Base-by-base conservation (phyloP, 64 coral and sea anemone species). In the Platygyra sinensis region DNA sequence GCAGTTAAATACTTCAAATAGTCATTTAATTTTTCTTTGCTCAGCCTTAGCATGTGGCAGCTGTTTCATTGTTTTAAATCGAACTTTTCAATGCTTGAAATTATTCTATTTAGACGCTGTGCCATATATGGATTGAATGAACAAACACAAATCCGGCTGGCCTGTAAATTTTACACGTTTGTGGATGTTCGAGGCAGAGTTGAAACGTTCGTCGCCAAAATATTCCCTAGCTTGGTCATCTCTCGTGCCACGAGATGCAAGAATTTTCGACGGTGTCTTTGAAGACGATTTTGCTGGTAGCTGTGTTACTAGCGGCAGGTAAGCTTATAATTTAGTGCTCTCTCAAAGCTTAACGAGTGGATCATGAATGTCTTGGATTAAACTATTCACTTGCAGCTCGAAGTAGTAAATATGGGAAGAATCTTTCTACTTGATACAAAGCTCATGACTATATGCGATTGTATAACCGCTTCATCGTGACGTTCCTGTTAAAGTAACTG, bases 101-200 rank as follows among this genome's bases (percentile, higher is more conserved):
- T 71, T 71, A 71, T 29, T 71, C 62, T 71, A 36, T 85, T 71
- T 50, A 27, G 10, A 19, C 51, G 22, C 69, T 69, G 80, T 24
- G 69, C 63, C 81, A 85, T 50, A 85, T 85, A 85, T 71, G 81
- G 81, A 14, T 72, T 85, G 33, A 51, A 50, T 10, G 3, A 29
- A 85, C 80, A 85, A 85, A 85, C 32, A 8, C 29, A 36, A 67
- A 8, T 0, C 6, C 49, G 10, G 5, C 46, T 17, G 11, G 22
- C 62, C n/a, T 52, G 81, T 72, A 11, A 33, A 71, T 85, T 85
- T 85, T 52, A 71, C 81, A 72, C 81, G 81, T 85, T 69, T 51
- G 20, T 65, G 12, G 24, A 52, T 12, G 39, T 62, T 29, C 16
- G 32, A 24, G 20, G 10, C 30, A 17, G 80, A 62, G 18, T 24